Conservation (phyloP, 2,113 vertebrate species). For the Podarcis muralis region DNA sequence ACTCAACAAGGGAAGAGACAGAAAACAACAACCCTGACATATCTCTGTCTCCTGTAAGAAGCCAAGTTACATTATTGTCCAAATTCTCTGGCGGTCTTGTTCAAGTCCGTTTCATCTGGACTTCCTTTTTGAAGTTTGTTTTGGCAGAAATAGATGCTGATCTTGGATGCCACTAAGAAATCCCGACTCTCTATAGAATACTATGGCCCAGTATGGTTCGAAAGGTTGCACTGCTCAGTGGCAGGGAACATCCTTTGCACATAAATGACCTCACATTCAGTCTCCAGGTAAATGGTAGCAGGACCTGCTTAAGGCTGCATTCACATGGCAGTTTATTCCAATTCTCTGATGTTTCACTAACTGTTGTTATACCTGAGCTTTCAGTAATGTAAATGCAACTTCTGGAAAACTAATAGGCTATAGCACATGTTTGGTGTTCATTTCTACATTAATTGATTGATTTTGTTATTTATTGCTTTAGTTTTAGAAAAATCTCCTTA, state of each 20-base stretch:
- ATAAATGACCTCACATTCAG: not conserved
- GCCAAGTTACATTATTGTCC: not conserved
- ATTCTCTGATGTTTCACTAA: too few relatives aligned
- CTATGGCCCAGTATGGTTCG: not conserved
- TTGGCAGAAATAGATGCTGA: not conserved
- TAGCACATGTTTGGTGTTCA: too few relatives aligned
- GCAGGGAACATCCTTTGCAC: not conserved
- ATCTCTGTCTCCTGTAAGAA: not conserved
- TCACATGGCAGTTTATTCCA: too few relatives aligned
- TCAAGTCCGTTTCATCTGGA: too few relatives aligned
- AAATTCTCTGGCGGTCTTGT: not conserved
- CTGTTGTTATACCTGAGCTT: too few relatives aligned
- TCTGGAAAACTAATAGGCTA: too few relatives aligned
- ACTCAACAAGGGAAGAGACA: not conserved
- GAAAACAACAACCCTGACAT: not conserved
- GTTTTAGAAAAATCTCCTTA: too few relatives aligned
- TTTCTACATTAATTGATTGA: too few relatives aligned
- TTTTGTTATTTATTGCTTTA: too few relatives aligned
- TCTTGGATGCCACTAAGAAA: not conserved
- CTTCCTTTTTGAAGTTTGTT: not conserved
- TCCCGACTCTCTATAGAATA: not conserved
- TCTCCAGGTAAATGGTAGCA: too few relatives aligned
- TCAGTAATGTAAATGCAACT: too few relatives aligned
- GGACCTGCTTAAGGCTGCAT: too few relatives aligned
- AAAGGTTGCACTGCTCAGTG: not conserved